Conservation (phyloP, 2,888 invertebrate genomes). For the Drosophila tripunctata region DNA sequence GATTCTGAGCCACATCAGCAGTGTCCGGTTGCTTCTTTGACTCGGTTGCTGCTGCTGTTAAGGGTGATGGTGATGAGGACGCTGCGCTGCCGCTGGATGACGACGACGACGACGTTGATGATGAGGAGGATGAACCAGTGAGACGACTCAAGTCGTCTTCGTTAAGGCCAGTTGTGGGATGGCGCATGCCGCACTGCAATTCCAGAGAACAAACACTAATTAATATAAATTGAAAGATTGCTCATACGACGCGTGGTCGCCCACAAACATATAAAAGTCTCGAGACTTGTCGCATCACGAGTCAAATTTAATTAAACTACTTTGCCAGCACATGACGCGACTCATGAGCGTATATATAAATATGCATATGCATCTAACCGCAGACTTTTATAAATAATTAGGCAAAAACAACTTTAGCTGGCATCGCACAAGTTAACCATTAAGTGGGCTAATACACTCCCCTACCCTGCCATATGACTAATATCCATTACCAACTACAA, state of each 20-base stretch:
- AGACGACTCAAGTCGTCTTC: constrained; percentile 85
- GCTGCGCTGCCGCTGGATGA: constrained; percentile 64
- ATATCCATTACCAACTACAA: constrained; percentile 27
- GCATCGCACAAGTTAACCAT: constrained; percentile 19
- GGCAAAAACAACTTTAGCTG: constrained; percentile 27
- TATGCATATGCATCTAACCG: too few species aligned
- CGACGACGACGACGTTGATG: constrained; percentile 70
- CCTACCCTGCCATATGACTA: constrained; percentile 43
- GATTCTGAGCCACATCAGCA: constrained; percentile 44
- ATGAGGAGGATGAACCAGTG: constrained; percentile 84
- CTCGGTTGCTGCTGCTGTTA: constrained; percentile 35
- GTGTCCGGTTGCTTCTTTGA: constrained; percentile 23
- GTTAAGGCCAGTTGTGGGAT: constrained; percentile 85
- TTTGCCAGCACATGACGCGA: constrained; percentile 30
- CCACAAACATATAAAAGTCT: constrained; percentile 12
- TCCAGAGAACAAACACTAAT: constrained; percentile 15
- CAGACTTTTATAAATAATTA: constrained; percentile 32
- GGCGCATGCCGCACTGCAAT: constrained; percentile 85
- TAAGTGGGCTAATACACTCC: constrained; percentile 41
- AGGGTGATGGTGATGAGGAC: constrained; percentile 56
- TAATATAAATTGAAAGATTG: constrained; percentile 17
- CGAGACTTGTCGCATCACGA: constrained; percentile 39
- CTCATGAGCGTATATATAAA: neutral
- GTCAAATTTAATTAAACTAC: constrained; percentile 26
- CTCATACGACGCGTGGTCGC: constrained; percentile 20